Evolutionary conservation across 2,797 vertebrate species (phyloP), one percentile per base, ranked within the genome.

Genomic region (Poecilia gillii): DNA sequence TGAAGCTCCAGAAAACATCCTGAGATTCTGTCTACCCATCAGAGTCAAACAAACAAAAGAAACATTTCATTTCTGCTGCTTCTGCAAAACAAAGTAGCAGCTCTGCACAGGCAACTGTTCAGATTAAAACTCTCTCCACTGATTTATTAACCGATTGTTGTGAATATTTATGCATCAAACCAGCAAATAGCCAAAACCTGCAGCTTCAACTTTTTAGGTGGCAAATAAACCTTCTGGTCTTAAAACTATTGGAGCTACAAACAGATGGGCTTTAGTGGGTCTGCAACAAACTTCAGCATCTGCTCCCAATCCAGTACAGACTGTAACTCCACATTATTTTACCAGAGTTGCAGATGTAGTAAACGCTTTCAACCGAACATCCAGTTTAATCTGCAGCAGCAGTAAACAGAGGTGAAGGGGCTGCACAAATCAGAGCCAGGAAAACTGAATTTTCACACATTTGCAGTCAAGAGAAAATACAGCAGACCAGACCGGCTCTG

Each of bases 31-130:
- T 76, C 23, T 49, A 68, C 62, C 47, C 33, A 51, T 13, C 74
- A 14, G 28, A 64, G 28, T 49, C 59, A 49, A n/a, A 76, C 74
- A 76, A 64, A 64, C 43, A 75, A 59, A 28, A 55, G 25, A n/a
- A 41, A 76, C 46, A 70, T 68, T 68, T 68, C 47, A 76, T 51
- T 47, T 76, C 46, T 12, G 3, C 31, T 33, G 28, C 43, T 57
- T 55, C 23, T 41, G 25, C 31, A 41, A 57, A 57, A 23, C 25
- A 57, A 62, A 45, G 43, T 23, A 46, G 18, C 4, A 25, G 8
- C 18, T 74, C 13, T 64, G 3, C 25, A 3, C n/a, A 33, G 55
- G 33, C 25, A 43, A 36, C 36, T n/a, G 25, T n/a, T 28, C 25
- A n/a, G 39, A 75, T 51, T 45, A 28, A 45, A 62, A 57, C 51